phyloP scores from a whole-genome alignment of 2,113 vertebrate genomes.

The Brienomyrus brachyistius region DNA sequence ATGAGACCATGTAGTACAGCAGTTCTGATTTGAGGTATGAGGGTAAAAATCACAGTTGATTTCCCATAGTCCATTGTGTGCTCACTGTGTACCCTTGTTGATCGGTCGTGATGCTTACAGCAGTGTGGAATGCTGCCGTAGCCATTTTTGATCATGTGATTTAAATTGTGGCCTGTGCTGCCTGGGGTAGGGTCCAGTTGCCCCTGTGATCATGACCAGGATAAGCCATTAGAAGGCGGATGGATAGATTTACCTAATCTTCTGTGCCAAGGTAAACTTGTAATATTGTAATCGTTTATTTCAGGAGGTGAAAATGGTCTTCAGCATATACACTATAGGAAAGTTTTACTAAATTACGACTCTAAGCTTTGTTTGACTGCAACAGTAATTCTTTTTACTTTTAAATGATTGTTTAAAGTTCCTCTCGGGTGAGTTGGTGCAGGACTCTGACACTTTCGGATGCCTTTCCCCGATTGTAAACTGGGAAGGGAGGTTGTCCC shows the following conservation, averaged over 20 bases:
- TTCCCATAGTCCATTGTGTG: background rate
- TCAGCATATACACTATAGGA: background rate
- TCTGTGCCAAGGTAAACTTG: background rate
- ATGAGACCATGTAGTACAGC: background rate
- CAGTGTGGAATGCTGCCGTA: background rate
- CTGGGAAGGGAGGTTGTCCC: background rate
- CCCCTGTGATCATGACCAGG: background rate
- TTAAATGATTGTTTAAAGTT: background rate
- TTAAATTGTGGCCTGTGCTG: background rate
- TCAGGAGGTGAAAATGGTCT: background rate
- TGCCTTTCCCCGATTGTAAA: background rate
- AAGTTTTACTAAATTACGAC: background rate
- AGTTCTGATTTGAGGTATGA: background rate
- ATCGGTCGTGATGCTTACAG: background rate
- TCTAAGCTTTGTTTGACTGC: background rate
- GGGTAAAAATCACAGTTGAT: background rate
- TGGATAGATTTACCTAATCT: background rate
- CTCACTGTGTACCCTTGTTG: background rate
- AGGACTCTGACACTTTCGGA: background rate
- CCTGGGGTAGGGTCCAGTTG: background rate
- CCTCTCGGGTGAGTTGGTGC: background rate
- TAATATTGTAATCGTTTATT: background rate
- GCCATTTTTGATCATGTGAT: background rate
- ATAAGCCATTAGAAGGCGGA: background rate
- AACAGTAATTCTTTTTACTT: background rate